Base-by-base conservation (phyloP, 1,140 invertebrate species). In the Zeugodacus cucurbitae region DNA sequence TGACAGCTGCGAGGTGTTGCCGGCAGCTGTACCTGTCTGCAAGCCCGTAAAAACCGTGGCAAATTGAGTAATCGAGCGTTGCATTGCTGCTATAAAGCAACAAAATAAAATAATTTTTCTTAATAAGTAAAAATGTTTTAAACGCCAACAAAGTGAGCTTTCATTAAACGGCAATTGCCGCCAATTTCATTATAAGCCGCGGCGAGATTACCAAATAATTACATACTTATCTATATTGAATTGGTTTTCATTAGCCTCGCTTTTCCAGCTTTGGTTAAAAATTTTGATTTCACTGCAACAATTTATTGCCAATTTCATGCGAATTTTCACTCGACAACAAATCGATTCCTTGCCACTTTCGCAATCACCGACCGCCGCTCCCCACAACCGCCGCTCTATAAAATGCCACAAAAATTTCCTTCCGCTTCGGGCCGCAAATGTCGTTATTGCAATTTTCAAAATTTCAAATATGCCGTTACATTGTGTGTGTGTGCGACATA, bases 311-410 rank as follows among this genome's bases (percentile, higher is more conserved):
- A 74, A 74, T 74, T 74, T 74, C 34, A 29, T 74, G 8, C 59
- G 20, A 37, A 37, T 22, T 74, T 41, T 74, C 34, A n/a, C 20
- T n/a, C 34, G 14, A 6, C 32, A 74, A 41, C 29, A 74, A 74
- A 74, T 74, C 64, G 64, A 67, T 41, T 74, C 37, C 32, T 41
- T 41, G n/a, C 70, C 41, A 74, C 70, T 74, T 74, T 74, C 70
- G 41, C 37, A 32, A 70, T 44, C 37, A 3, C 20, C 11, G 26
- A 2, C 26, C 3, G 70, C 37, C 6, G 14, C 64, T 34, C 62
- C 7, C 0, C 0, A 20, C 58, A 22, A 11, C 62, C 5, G 26
- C 8, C 22, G 29, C 26, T 26, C 62, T 6, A 4, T n/a, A 22
- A 74, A 37, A 74, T 4, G 70, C 37, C 37, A 44, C 70, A 74